Evolutionary conservation across 1,140 invertebrate species (phyloP), one percentile per base, ranked within the genome.

Genomic region (Lordiphosa stackelbergi): DNA sequence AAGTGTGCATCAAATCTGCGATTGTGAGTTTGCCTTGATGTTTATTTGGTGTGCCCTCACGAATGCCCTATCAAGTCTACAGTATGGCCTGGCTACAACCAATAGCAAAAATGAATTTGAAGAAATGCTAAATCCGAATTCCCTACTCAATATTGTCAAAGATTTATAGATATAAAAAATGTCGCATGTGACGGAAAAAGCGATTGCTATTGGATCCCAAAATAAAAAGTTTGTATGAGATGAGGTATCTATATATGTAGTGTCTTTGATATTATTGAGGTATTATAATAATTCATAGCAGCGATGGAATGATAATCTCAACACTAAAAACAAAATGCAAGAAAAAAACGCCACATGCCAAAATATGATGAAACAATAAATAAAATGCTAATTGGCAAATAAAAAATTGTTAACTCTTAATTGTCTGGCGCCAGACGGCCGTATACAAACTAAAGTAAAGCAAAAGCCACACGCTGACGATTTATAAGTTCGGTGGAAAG

Each of bases 401-500:
- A 66, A 66, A 69, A 61, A 62, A 70, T 46, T 60, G 61, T 49
- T 65, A 78, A 41, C 37, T 66, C 64, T 66, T 78, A 58, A 77
- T 77, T 77, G 73, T 41, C 31, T 55, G 73, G 73, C 73, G 73
- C 73, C 73, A 77, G 59, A 69, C 73, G 45, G 47, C 77, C 59
- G 56, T 61, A 70, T 57, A 37, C 46, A 74, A 47, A 55, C 35
- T 69, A 47, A 65, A 56, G 60, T 41, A 59, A 54, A 49, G 47
- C 7, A 12, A 31, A 31, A 31, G 28, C 28, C 28, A 31, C 28
- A 31, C 38, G 24, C 43, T 46, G 49, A 19, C 11, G 47, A 24
- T 62, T 46, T 38, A 10, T 46, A 66, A 66, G 37, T 47, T 10
- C 16, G 40, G 28, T 34, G 8, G 16, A 40, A 45, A 61, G 28